Base-by-base conservation (phyloP, 2,888 invertebrate species). In the Drosophila dives region DNA sequence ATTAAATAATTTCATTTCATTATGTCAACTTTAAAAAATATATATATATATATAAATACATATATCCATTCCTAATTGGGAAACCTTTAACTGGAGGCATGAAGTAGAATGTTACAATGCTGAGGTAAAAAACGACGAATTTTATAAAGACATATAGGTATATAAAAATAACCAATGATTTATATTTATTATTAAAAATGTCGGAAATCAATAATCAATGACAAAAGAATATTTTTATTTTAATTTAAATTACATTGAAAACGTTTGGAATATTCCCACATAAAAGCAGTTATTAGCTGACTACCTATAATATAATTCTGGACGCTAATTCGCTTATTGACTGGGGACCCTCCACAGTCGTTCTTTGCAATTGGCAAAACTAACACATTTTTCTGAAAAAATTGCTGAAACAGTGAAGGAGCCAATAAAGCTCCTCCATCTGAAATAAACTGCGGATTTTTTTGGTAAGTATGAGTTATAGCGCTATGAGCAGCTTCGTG, bases 311-410 rank as follows among this genome's bases (percentile, higher is more conserved):
- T 65, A 53, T 75, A 82, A 17, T 77, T 80, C 40, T 73, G 59
- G 3, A 68, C 42, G 10, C 64, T 64, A 15, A 85, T 49, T n/a
- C 77, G 74, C 20, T 79, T 70, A 7, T 75, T 83, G 7, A 75
- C 62, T 49, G 84, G 80, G 23, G 71, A 56, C 7, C 79, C 79
- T 11, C 81, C 83, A 36, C 29, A 60, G 42, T 81, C 80, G n/a
- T 71, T 66, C 20, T 55, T 68, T 1, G 75, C 64, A 53, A 81
- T 79, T 7, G 81, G 81, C 60, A 81, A 11, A 8, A 81, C 72
- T 15, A 82, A 11, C 2, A 82, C 70, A 68, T 80, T 82, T 29
- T 80, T 80, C 1, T 56, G 34, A 1, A 81, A 59, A 26, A 38
- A 17, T 10, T 67, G 20, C 23, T 74, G 58, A 29, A 81, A 71